Evolutionary conservation across 1,140 invertebrate genomes (phyloP).

Genomic region (Aphaenogaster ashmeadi): DNA sequence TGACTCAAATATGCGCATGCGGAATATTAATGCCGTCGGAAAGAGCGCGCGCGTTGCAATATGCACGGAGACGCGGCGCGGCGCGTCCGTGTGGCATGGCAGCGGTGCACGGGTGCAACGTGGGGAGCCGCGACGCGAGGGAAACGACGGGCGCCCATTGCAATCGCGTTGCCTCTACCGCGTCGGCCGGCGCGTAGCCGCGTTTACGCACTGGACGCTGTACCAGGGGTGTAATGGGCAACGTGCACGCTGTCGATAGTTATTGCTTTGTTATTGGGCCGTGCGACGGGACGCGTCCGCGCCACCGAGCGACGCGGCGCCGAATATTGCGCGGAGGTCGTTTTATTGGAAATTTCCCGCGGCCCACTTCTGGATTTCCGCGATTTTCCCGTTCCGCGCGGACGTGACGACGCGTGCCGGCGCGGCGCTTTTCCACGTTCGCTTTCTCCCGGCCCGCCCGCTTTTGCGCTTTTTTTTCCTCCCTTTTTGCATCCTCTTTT

Average conservation of each 20-base stretch:
- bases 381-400: slow-evolving; percentile 69
- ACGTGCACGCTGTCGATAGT: slow-evolving; percentile 73
- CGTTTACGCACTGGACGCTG: slow-evolving; percentile 67
- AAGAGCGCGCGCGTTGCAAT: slow-evolving; percentile 62
- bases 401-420: slow-evolving; percentile 70
- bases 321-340: slow-evolving; percentile 72
- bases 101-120: slow-evolving; percentile 26
- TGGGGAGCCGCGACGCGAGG: slow-evolving; percentile 10
- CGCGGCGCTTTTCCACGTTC: slow-evolving; percentile 59
- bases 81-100: slow-evolving; percentile 2
- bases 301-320: slow-evolving; percentile 29
- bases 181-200: slow-evolving; percentile 44
- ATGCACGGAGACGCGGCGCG: slow-evolving; percentile 30
- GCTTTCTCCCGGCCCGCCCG: slow-evolving; percentile 25
- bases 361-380: slow-evolving; percentile 71
- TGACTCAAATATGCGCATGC: slow-evolving; percentile 65
- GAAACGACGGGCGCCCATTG: slow-evolving; percentile 5
- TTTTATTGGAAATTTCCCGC: slow-evolving; percentile 77
- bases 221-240: slow-evolving; percentile 64
- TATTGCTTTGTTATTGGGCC: slow-evolving; percentile 78
- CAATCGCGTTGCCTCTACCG: slow-evolving; percentile 63
- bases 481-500: slow-evolving; percentile 36
- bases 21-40: slow-evolving; percentile 62
- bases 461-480: slow-evolving; percentile 44
- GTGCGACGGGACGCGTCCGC: slow-evolving; percentile 50